A percentile compares a stretch with the other conserved stretches of the same genome.
These are phyloP conservation scores for Rhea americana DNA, from an alignment of 2,113 vertebrate genomes.

Conservation along the genomic window DNA sequence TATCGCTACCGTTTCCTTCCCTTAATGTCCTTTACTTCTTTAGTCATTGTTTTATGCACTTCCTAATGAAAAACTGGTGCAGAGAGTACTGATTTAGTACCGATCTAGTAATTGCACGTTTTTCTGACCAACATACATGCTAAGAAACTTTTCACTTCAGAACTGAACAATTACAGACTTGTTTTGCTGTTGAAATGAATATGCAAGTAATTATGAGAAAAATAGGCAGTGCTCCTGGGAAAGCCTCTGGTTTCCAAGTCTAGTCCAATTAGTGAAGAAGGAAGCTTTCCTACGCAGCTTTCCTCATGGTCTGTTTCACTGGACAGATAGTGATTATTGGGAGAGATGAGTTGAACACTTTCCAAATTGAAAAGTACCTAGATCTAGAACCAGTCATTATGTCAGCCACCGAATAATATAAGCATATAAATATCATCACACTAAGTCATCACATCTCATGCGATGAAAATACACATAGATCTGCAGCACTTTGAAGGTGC, in stretches of 20 bases:
- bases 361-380: neutral
- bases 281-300: slow-evolving; percentile 21
- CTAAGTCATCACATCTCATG: neutral
- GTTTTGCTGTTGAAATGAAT: slow-evolving; percentile 48
- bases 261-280: slow-evolving; percentile 51
- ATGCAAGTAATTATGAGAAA: slow-evolving; percentile 57
- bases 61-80: slow-evolving; percentile 30
- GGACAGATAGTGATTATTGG: neutral
- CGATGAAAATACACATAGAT: neutral
- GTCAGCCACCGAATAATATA: neutral
- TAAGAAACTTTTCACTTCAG: slow-evolving; percentile 37
- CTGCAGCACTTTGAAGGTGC: neutral
- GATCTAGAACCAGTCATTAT: neutral
- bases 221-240: slow-evolving; percentile 52
- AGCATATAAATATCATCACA: neutral
- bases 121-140: neutral
- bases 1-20: slow-evolving; percentile 34
- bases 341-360: neutral
- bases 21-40: slow-evolving; percentile 16
- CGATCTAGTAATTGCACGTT: neutral
- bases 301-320: slow-evolving; percentile 39
- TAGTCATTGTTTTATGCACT: slow-evolving; percentile 42
- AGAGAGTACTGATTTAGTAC: neutral
- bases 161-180: slow-evolving; percentile 41
- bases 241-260: slow-evolving; percentile 44